Evolutionary conservation across 2,113 vertebrate genomes (phyloP).

Genomic region (Gobiocypris rarus): DNA sequence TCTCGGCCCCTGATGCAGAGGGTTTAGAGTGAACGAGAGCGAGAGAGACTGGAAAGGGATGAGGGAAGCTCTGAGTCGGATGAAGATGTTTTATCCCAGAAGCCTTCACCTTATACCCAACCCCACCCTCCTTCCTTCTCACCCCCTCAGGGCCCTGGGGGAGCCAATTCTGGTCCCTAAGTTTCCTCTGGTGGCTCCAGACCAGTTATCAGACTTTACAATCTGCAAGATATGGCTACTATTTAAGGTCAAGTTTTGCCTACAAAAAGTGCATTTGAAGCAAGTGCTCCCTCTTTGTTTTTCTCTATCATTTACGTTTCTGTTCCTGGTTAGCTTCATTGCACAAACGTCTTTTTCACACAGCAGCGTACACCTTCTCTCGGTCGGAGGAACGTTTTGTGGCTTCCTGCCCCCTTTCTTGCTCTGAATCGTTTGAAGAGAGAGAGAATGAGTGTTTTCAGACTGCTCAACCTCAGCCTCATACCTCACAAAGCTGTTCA

Average conservation of each 20-base stretch:
- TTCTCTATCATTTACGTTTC: slow-evolving; percentile 11
- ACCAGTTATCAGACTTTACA: slow-evolving; percentile 63
- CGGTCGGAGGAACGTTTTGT: slow-evolving; percentile 58
- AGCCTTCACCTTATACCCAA: slow-evolving; percentile 20
- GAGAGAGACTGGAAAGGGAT: slow-evolving; percentile 20
- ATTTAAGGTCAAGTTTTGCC: slow-evolving; percentile 68
- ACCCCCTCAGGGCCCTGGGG: slow-evolving; percentile 57
- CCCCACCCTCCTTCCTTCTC: slow-evolving; percentile 25
- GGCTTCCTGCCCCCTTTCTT: slow-evolving; percentile 64
- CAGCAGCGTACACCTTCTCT: neutral
- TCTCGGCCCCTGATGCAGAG: slow-evolving; percentile 72
- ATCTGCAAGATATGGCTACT: slow-evolving; percentile 63
- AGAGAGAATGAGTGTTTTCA: neutral
- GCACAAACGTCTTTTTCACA: slow-evolving; percentile 19
- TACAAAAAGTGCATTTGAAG: slow-evolving; percentile 66
- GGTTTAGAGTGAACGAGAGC: slow-evolving; percentile 54
- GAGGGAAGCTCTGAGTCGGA: slow-evolving; percentile 13
- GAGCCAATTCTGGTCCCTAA: slow-evolving; percentile 61
- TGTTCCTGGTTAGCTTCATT: slow-evolving; percentile 20
- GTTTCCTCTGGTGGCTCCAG: slow-evolving; percentile 61
- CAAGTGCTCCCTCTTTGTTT: slow-evolving; percentile 27
- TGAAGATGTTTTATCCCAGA: slow-evolving; percentile 42
- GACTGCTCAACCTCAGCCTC: slow-evolving; percentile 48
- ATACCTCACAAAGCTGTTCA: slow-evolving; percentile 50
- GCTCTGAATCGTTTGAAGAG: slow-evolving; percentile 61